These are phyloP conservation scores for Austrofundulus limnaeus DNA, from an alignment of 2,113 vertebrate genomes.

Conservation along the genomic window DNA sequence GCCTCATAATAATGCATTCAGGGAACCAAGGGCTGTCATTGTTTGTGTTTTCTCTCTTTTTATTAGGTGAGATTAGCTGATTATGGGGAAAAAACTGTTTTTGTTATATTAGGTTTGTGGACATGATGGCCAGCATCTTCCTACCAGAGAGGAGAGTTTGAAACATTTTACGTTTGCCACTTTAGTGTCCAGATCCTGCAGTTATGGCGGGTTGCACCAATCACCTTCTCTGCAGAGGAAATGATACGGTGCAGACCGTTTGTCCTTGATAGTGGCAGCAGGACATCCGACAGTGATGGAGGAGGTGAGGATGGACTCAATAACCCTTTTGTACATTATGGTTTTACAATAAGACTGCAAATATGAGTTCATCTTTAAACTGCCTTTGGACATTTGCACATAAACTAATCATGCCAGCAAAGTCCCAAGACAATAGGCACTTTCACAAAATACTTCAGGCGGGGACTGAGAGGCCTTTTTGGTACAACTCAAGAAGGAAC, in stretches of 20 bases:
- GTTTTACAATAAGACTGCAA: too few species aligned
- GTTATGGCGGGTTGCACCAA: not conserved
- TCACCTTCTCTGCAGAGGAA: not conserved
- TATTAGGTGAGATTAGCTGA: not conserved
- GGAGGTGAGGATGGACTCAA: not conserved
- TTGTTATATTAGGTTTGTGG: not conserved
- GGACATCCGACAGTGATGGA: not conserved
- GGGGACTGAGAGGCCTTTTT: too few species aligned
- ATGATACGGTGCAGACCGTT: not conserved
- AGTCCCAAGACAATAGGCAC: too few species aligned
- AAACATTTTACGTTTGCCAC: not conserved
- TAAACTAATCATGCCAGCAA: too few species aligned
- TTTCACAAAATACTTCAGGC: too few species aligned
- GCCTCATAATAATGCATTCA: not conserved
- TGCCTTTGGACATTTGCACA: too few species aligned
- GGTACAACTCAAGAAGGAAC: too few species aligned
- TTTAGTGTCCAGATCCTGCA: not conserved
- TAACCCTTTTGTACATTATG: not conserved
- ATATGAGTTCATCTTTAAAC: too few species aligned
- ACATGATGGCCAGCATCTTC: not conserved
- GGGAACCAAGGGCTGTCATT: too few species aligned
- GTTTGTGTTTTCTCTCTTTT: not conserved
- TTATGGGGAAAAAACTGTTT: not conserved
- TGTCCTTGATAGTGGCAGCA: not conserved
- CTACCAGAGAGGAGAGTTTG: not conserved